phyloP scores from a whole-genome alignment of 2,797 vertebrate species.

The Knipowitschia caucasica region DNA sequence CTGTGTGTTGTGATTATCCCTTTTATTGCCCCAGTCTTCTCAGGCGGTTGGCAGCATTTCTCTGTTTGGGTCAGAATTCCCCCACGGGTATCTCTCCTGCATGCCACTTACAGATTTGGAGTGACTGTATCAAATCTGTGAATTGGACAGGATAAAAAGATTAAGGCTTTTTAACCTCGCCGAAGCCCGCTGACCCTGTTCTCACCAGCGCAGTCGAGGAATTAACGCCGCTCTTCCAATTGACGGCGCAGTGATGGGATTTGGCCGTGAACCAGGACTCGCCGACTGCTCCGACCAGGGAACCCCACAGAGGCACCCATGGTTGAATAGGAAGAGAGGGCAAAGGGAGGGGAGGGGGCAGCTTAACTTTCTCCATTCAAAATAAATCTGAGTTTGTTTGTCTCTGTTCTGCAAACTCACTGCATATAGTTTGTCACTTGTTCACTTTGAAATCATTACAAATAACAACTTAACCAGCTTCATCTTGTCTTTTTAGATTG shows the following conservation, averaged over 20 bases:
- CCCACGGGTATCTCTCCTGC: constrained; percentile 35
- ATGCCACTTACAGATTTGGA: constrained; percentile 68
- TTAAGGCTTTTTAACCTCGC: constrained; percentile 74
- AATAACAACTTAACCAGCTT: too few relatives aligned
- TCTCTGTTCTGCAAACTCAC: too few relatives aligned
- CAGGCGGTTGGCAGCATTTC: constrained; percentile 37
- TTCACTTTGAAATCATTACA: too few relatives aligned
- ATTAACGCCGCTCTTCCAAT: constrained; percentile 53
- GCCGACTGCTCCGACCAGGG: constrained; percentile 41
- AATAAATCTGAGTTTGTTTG: too few relatives aligned
- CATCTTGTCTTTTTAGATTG: too few relatives aligned
- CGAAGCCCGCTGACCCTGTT: constrained; percentile 50
- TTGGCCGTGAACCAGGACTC: constrained; percentile 47
- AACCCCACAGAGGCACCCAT: constrained; percentile 49
- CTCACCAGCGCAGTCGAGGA: constrained; percentile 50
- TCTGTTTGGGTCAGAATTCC: constrained; percentile 46
- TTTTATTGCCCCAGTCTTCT: constrained; percentile 21
- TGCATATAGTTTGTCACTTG: too few relatives aligned
- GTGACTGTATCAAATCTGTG: constrained; percentile 71
- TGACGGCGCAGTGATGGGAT: constrained; percentile 39
- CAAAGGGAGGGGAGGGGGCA: constrained; percentile 18
- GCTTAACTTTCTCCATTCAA: constrained; percentile 8
- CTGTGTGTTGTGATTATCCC: constrained; percentile 16
- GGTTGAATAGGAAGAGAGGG: constrained; percentile 46
- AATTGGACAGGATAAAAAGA: constrained; percentile 74